Conservation (phyloP, 2,888 invertebrate genomes). For the Romanomermis culicivorax region DNA sequence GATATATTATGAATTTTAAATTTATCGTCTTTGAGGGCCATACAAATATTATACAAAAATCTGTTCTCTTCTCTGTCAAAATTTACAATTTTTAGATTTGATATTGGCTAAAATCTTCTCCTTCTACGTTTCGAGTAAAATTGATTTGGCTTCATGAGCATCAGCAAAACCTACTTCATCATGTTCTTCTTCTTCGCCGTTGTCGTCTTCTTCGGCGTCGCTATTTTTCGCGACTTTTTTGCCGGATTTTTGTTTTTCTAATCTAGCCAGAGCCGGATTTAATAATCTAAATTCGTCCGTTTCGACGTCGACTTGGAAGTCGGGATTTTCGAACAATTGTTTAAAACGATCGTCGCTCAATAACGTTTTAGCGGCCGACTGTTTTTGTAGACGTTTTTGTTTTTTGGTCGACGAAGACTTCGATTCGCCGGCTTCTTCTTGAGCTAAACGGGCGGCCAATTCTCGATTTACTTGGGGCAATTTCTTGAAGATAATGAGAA, state of each 20-base stretch:
- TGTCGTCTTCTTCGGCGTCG: background rate
- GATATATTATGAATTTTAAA: too few species aligned
- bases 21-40: too few species aligned
- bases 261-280: constrained; percentile 63
- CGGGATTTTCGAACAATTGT: constrained; percentile 67
- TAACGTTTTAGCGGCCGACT: constrained; percentile 30
- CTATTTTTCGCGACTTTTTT: background rate
- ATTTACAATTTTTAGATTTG: too few species aligned
- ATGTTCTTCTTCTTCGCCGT: too few species aligned
- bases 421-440: constrained; percentile 34
- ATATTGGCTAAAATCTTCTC: too few species aligned
- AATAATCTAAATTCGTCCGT: constrained; percentile 62
- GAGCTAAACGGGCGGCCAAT: constrained; percentile 60
- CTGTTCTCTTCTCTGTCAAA: too few species aligned
- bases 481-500: constrained; percentile 31
- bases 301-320: constrained; percentile 67
- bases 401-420: background rate
- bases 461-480: constrained; percentile 73
- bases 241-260: constrained; percentile 40
- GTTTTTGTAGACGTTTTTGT: constrained; percentile 39
- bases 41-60: too few species aligned
- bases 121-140: too few species aligned
- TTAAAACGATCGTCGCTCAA: constrained; percentile 72
- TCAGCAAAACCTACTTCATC: too few species aligned
- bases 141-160: too few species aligned